A percentile compares a stretch with the other conserved stretches of the same genome.
Evolutionary conservation across 1,140 invertebrate species (phyloP).

Genomic region (Apis mellifera): DNA sequence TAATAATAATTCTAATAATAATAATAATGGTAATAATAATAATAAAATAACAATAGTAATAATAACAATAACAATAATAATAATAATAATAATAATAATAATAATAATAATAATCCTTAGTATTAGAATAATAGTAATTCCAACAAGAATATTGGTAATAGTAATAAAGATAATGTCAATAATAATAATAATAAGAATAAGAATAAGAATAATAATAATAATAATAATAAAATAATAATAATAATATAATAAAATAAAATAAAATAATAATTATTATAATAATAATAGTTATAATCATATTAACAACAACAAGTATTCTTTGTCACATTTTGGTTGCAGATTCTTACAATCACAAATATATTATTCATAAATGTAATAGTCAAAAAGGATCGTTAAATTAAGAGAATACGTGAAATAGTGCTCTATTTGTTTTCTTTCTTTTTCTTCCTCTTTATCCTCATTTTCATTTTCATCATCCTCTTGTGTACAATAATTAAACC

Average conservation of each 20-base stretch:
- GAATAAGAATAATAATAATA: slow-evolving; percentile 73
- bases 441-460: background rate
- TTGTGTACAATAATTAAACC: slow-evolving; percentile 80
- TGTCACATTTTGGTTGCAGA: slow-evolving; percentile 81
- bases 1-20: slow-evolving; percentile 65
- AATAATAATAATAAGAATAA: slow-evolving; percentile 69
- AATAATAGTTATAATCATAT: slow-evolving; percentile 80
- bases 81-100: slow-evolving; percentile 68
- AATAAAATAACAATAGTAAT: slow-evolving; percentile 80
- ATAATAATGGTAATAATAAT: slow-evolving; percentile 74
- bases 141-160: slow-evolving; percentile 67
- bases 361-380: slow-evolving; percentile 79
- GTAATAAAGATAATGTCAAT: slow-evolving; percentile 72
- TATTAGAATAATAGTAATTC: slow-evolving; percentile 73
- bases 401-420: slow-evolving; percentile 77
- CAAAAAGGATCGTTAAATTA: slow-evolving; percentile 78
- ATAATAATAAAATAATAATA: slow-evolving; percentile 70
- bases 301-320: slow-evolving; percentile 81
- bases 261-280: slow-evolving; percentile 74
- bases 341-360: slow-evolving; percentile 82
- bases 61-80: slow-evolving; percentile 76
- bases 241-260: slow-evolving; percentile 69
- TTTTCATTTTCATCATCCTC: slow-evolving; percentile 12
- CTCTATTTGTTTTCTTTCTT: slow-evolving; percentile 71
- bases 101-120: slow-evolving; percentile 71